phyloP scores from a whole-genome alignment of 1,140 invertebrate genomes.

The Nebria ingens region DNA sequence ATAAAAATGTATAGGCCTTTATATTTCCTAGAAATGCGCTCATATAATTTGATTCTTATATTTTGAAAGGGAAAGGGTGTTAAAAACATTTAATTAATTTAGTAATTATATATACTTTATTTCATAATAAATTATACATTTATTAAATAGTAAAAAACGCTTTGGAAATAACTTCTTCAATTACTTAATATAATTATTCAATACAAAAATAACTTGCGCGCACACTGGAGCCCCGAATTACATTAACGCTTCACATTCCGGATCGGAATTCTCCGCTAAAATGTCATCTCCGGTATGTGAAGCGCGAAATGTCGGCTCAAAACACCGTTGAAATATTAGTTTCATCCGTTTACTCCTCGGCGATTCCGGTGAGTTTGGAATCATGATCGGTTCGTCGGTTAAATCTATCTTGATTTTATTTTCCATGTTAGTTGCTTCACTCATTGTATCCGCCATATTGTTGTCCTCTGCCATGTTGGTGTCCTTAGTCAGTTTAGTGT shows the following conservation, averaged over 20 bases:
- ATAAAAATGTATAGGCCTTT: too few relatives aligned
- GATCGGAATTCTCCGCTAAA: constrained; percentile 23
- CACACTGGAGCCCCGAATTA: too few relatives aligned
- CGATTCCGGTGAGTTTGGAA: constrained; percentile 23
- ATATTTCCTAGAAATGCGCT: too few relatives aligned
- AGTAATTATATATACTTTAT: too few relatives aligned
- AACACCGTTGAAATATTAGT: constrained; percentile 26
- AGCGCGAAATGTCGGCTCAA: constrained; percentile 23
- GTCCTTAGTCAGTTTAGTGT: neutral
- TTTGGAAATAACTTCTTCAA: too few relatives aligned
- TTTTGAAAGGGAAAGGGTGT: too few relatives aligned
- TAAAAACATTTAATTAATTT: too few relatives aligned
- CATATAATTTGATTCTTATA: too few relatives aligned
- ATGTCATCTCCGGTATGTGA: constrained; percentile 19
- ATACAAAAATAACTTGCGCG: too few relatives aligned
- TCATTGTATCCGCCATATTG: neutral
- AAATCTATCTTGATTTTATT: constrained; percentile 1
- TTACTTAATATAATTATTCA: too few relatives aligned
- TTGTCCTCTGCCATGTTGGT: neutral
- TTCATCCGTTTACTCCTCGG: constrained; percentile 23
- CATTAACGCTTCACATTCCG: constrained; percentile 18
- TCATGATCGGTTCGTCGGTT: constrained; percentile 14
- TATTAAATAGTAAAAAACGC: too few relatives aligned
- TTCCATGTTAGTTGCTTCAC: constrained; percentile 1
- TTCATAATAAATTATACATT: too few relatives aligned